Evolutionary conservation across 2,888 invertebrate species (phyloP), one percentile per base, ranked within the genome.

Genomic region (Nudaria mundana): DNA sequence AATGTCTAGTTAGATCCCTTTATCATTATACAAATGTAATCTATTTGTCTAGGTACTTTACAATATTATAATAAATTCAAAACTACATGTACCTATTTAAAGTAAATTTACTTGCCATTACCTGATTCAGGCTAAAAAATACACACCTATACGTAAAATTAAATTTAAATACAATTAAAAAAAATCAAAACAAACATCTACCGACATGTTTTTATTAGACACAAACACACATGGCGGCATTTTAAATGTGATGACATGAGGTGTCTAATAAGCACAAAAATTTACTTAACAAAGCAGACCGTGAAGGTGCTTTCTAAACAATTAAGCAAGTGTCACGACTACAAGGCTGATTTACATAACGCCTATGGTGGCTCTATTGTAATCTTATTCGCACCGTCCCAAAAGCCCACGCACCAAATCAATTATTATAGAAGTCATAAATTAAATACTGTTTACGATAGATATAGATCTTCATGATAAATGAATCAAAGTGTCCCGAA

Each of bases 381-480:
- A 63, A 63, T 71, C 63, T 69, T 75, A 77, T 81, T 78, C 72
- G 78, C 82, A 71, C 74, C 71, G 66, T 57, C 59, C 66, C 55
- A 59, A 71, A 75, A 81, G 71, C 85, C 86, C 76, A 87, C 87
- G 79, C 83, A 76, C 56, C 69, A 74, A 79, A 82, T 82, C 81
- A 84, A 81, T 85, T 85, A 85, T 77, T 65, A 59, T 66, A 68
- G 63, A 60, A 60, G 69, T 80, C 73, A 84, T 85, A 84, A 80
- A 84, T 85, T 82, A 82, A 83, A 83, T 77, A 81, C 71, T 81
- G 81, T 82, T 82, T 81, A 76, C 75, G 74, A 81, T 79, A 77
- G 85, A 83, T 85, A 81, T 73, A 68, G 71, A 81, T 81, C 80
- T 79, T 65, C 75, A 77, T 87, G 87, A 87, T 87, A 84, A 83